A percentile compares a stretch with the other conserved stretches of the same genome.
Conservation (phyloP, 2,113 vertebrate genomes). For the Melozone crissalis region DNA sequence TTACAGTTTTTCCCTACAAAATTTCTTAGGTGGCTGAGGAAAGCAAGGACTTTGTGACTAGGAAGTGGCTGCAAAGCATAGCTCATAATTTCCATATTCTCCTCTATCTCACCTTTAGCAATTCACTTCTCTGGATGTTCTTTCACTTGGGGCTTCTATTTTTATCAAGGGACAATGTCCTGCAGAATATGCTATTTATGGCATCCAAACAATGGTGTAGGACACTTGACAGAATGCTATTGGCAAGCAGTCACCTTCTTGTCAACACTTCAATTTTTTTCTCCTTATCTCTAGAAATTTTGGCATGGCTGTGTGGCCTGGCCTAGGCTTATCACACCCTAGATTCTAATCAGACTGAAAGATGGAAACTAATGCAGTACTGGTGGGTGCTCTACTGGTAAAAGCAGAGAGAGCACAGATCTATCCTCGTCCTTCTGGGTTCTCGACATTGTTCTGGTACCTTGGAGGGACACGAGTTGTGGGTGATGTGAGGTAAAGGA, state of each 20-base stretch:
- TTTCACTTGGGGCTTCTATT: background rate
- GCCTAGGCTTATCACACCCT: background rate
- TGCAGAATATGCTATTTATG: background rate
- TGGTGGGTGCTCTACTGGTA: background rate
- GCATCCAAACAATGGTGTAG: background rate
- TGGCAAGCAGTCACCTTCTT: background rate
- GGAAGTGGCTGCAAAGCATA: background rate
- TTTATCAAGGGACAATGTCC: background rate
- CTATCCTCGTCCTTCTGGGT: accelerated
- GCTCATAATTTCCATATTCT: background rate
- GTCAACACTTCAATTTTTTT: background rate
- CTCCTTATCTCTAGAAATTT: background rate
- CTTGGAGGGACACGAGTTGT: accelerated
- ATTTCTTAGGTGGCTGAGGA: background rate
- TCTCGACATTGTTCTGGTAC: background rate
- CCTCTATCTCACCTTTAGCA: background rate
- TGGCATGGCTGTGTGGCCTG: background rate
- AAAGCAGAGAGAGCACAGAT: background rate
- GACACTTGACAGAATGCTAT: background rate
- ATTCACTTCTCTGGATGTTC: background rate
- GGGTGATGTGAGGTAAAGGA: background rate
- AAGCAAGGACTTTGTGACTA: background rate
- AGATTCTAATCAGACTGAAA: background rate
- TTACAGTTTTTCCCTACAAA: background rate
- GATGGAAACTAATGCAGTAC: background rate